phyloP scores from a whole-genome alignment of 2,888 invertebrate genomes.

The Marronus borbonicus region DNA sequence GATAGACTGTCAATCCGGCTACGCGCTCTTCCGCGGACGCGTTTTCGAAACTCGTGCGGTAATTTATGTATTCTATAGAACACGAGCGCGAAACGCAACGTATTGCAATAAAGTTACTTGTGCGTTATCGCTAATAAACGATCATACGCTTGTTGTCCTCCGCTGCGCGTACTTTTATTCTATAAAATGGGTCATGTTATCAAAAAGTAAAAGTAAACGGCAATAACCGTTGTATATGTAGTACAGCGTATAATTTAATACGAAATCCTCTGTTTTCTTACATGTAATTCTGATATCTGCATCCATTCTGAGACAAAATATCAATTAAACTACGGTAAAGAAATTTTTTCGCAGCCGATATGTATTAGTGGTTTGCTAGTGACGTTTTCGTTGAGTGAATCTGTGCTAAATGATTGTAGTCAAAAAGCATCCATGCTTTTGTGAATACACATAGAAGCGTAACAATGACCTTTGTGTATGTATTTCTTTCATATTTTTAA shows the following conservation, averaged over 20 bases:
- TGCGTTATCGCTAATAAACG: conserved; percentile 38
- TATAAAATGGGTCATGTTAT: conserved; percentile 45
- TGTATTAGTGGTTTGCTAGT: not conserved
- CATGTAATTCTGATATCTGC: not conserved
- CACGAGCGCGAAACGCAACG: not conserved
- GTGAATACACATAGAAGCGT: conserved; percentile 16
- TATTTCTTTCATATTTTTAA: conserved; percentile 11
- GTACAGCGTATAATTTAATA: conserved; percentile 1
- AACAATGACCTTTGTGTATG: conserved; percentile 38
- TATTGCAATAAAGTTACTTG: conserved; percentile 37
- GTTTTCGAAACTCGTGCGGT: not conserved
- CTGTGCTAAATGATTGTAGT: not conserved
- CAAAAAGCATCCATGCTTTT: not conserved
- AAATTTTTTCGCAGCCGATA: not conserved
- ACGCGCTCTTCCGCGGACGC: not conserved
- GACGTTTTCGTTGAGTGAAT: conserved; percentile 16
- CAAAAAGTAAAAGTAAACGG: conserved; percentile 26
- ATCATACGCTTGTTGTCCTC: not conserved
- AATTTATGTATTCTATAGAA: not conserved
- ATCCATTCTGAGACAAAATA: not conserved
- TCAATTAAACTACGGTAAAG: not conserved
- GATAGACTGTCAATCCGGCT: conserved; percentile 5
- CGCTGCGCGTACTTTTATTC: conserved; percentile 24
- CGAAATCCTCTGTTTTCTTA: conserved; percentile 17
- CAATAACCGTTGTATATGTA: not conserved